Percentiles rank a stretch among this genome's conserved stretches.
Conservation (phyloP, 2,113 vertebrate species). For the Petroica traversi region DNA sequence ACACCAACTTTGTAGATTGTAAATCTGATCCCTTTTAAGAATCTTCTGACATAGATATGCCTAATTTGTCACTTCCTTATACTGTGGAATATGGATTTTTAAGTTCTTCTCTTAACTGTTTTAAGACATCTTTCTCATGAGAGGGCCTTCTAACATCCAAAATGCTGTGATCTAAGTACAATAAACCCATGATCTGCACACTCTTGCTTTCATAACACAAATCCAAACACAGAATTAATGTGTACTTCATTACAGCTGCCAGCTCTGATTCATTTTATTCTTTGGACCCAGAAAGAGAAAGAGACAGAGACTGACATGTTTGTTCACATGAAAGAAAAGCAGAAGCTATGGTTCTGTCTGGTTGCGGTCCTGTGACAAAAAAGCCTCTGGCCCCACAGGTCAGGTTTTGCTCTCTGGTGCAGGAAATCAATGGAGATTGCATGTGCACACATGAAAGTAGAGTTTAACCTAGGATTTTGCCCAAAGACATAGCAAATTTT, state of each 20-base stretch:
- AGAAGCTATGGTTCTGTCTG: not conserved
- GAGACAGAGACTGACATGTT: not conserved
- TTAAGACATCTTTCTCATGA: not conserved
- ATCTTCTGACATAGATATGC: conserved; percentile 1
- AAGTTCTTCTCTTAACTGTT: not conserved
- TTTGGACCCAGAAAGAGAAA: conserved; percentile 11
- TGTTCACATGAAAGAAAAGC: conserved; percentile 20
- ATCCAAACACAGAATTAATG: conserved; percentile 1
- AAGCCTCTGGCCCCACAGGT: not conserved
- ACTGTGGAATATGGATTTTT: conserved; percentile 1
- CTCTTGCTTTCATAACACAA: conserved; percentile 18
- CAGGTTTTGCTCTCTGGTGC: not conserved
- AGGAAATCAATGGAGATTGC: not conserved
- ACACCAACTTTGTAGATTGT: conserved; percentile 13
- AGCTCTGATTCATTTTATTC: conserved; percentile 20
- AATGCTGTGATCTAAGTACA: not conserved
- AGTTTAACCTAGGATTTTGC: not conserved
- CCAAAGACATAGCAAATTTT: not conserved
- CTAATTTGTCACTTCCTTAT: conserved; percentile 16
- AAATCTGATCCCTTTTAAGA: conserved; percentile 27
- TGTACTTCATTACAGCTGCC: conserved; percentile 29
- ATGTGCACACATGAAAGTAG: not conserved
- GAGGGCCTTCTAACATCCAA: not conserved
- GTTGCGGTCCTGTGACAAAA: not conserved
- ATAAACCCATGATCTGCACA: not conserved